These are phyloP conservation scores for Brachionus rubens DNA, from an alignment of 1,140 invertebrate species.

Conservation along the genomic window DNA sequence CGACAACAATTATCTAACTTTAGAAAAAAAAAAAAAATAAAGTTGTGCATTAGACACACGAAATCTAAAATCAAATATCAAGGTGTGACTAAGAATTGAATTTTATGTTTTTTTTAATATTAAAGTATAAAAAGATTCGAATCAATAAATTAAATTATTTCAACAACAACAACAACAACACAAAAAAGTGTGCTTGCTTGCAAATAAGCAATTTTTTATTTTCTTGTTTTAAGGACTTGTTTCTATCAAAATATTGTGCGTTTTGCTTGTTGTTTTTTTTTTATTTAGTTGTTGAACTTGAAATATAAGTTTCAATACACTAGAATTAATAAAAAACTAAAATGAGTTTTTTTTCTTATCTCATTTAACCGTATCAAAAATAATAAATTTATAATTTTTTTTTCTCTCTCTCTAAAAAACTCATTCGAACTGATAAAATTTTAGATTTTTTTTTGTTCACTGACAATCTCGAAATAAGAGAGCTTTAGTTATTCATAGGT, in stretches of 20 bases:
- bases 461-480: background rate
- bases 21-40: no score
- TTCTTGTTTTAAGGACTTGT: no score
- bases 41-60: background rate
- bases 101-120: no score
- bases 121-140: background rate
- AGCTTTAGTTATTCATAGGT: background rate
- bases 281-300: background rate
- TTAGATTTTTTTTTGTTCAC: no score
- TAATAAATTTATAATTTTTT: slow-evolving; percentile 29
- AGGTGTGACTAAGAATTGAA: background rate
- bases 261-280: no score
- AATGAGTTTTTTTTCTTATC: slow-evolving; percentile 21
- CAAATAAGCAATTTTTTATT: slow-evolving; percentile 12
- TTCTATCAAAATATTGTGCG: no score
- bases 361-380: slow-evolving; percentile 41
- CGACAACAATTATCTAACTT: no score
- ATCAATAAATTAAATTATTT: background rate
- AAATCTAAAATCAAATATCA: slow-evolving; percentile 27
- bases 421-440: slow-evolving; percentile 37
- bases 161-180: no score
- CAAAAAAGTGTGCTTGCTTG: no score
- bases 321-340: background rate
- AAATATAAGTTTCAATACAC: slow-evolving; percentile 6
- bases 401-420: background rate